Conservation (phyloP, 1,140 invertebrate genomes). For the Cataglyphis hispanica region DNA sequence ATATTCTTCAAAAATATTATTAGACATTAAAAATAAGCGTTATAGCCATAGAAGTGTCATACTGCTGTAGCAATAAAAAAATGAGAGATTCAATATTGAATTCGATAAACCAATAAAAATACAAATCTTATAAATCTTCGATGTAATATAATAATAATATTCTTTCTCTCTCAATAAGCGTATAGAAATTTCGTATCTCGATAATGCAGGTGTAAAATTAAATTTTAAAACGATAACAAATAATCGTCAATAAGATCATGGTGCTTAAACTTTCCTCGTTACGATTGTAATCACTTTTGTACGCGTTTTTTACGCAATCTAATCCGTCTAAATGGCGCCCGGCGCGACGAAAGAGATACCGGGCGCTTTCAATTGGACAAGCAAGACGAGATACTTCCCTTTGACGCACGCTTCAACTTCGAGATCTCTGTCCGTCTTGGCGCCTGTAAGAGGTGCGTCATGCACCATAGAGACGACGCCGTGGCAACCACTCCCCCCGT, state of each 20-base stretch:
- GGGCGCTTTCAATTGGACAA: background rate
- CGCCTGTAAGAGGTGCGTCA: slow-evolving; percentile 30
- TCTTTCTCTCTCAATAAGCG: background rate
- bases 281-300: background rate
- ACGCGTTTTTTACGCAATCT: background rate
- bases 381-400: background rate
- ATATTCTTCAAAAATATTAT: background rate
- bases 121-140: background rate
- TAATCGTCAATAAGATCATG: background rate
- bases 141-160: background rate
- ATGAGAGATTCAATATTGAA: background rate
- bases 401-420: background rate
- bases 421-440: slow-evolving; percentile 23
- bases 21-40: too few species aligned
- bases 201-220: background rate
- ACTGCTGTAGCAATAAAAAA: background rate
- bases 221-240: background rate
- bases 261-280: background rate
- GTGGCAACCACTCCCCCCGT: slow-evolving; percentile 59
- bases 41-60: too few species aligned
- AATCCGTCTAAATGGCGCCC: background rate
- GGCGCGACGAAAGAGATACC: background rate
- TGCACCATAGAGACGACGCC: slow-evolving; percentile 35
- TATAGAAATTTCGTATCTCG: background rate
- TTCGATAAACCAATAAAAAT: background rate